phyloP scores from a whole-genome alignment of 2,888 invertebrate species.

The Gandaritis pyraliata region DNA sequence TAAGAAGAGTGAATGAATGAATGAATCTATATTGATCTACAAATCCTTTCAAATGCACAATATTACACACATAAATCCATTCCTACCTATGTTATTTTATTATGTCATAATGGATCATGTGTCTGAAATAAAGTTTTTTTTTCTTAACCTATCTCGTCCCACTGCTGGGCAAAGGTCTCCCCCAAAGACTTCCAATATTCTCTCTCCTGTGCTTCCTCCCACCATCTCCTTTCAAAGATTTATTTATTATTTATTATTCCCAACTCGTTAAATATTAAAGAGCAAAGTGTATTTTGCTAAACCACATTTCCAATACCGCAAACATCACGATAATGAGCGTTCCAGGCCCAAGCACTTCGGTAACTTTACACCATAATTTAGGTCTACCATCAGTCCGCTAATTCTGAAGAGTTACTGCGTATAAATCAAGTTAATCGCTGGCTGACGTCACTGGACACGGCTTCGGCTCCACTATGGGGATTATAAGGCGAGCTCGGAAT shows the following conservation, averaged over 20 bases:
- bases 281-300: slow-evolving; percentile 9
- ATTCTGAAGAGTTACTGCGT: slow-evolving; percentile 49
- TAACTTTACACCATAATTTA: slow-evolving; percentile 45
- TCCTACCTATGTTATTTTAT: too few relatives aligned
- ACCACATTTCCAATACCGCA: slow-evolving; percentile 19
- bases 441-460: slow-evolving; percentile 48
- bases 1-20: too few relatives aligned
- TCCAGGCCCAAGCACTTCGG: slow-evolving; percentile 19
- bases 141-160: too few relatives aligned
- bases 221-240: too few relatives aligned
- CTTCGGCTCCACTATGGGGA: slow-evolving; percentile 37
- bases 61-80: too few relatives aligned
- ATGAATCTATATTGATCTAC: too few relatives aligned
- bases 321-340: slow-evolving; percentile 19
- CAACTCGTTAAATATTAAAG: slow-evolving; percentile 7
- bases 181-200: too few relatives aligned
- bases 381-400: slow-evolving; percentile 40
- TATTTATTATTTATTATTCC: neutral
- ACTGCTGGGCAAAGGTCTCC: too few relatives aligned
- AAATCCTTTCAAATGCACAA: too few relatives aligned
- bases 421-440: slow-evolving; percentile 58
- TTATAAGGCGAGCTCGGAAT: slow-evolving; percentile 25
- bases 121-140: too few relatives aligned
- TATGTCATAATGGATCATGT: too few relatives aligned
- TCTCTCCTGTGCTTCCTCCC: too few relatives aligned